These are phyloP conservation scores for Pteropus alecto DNA, from an alignment of 2,113 vertebrate species.

Conservation along the genomic window DNA sequence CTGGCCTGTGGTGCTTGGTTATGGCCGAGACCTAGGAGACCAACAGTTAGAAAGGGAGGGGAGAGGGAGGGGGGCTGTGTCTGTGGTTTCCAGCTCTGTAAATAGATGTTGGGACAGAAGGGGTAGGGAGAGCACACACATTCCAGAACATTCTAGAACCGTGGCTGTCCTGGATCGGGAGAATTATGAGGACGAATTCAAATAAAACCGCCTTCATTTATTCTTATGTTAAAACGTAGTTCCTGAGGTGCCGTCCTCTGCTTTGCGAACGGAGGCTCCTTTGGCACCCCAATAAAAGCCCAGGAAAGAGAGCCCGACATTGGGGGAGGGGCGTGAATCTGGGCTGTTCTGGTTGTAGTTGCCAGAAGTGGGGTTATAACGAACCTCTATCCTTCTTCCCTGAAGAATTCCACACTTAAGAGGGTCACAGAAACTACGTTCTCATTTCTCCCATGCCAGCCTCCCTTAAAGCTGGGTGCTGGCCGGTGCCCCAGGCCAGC, in stretches of 20 bases:
- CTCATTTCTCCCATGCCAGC: neutral
- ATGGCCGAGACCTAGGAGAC: no score
- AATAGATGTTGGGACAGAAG: neutral
- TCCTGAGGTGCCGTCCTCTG: no score
- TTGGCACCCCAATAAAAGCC: neutral
- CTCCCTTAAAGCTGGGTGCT: neutral
- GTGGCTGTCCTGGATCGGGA: neutral
- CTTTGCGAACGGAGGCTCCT: neutral
- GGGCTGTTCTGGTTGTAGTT: neutral
- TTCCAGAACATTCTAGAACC: neutral
- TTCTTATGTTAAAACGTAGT: neutral
- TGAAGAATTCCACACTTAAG: neutral
- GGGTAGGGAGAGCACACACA: no score
- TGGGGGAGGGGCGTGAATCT: fast-evolving
- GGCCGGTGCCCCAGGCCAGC: neutral
- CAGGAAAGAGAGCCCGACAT: neutral
- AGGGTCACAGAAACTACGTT: neutral
- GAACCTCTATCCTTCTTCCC: neutral
- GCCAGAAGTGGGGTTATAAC: neutral
- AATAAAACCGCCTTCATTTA: neutral
- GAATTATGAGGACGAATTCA: neutral
- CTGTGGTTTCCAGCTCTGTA: no score
- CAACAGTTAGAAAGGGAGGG: fast-evolving
- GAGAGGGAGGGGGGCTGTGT: fast-evolving
- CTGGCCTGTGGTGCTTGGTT: neutral